Conservation (phyloP, 2,888 invertebrate species). For the Epistrophe eligans region DNA sequence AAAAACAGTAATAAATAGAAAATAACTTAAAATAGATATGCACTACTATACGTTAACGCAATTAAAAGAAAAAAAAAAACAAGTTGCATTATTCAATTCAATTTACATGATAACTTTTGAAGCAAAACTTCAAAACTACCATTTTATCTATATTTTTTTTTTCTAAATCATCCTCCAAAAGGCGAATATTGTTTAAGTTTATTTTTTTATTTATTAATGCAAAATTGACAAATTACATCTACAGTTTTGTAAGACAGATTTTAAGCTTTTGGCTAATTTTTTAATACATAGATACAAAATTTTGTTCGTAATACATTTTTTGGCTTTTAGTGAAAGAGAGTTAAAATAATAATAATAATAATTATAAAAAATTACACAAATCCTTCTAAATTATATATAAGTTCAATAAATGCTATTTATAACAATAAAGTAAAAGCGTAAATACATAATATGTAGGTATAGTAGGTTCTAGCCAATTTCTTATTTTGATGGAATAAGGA, state of each 20-base stretch:
- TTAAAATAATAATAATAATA: slow-evolving; percentile 1
- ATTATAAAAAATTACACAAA: too few relatives aligned
- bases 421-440: background rate
- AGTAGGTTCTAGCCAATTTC: background rate
- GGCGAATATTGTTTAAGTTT: slow-evolving; percentile 48
- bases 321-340: slow-evolving; percentile 47
- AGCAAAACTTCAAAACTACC: slow-evolving; percentile 30
- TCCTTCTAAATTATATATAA: slow-evolving; percentile 1
- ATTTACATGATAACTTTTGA: background rate
- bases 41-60: slow-evolving; percentile 26
- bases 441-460: background rate
- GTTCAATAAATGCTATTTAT: slow-evolving; percentile 26
- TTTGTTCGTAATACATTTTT: slow-evolving; percentile 39
- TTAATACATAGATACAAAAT: slow-evolving; percentile 1
- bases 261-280: slow-evolving; percentile 22
- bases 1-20: slow-evolving; percentile 68
- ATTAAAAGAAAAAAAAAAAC: slow-evolving; percentile 35
- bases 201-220: slow-evolving; percentile 44
- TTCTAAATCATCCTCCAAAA: slow-evolving; percentile 45
- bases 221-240: slow-evolving; percentile 72
- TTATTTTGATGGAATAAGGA: background rate
- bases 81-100: slow-evolving; percentile 47
- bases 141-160: slow-evolving; percentile 18
- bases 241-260: slow-evolving; percentile 50
- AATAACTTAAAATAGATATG: slow-evolving; percentile 42